Conservation (phyloP, 23 tunicate genomes). For the Styela clava region DNA sequence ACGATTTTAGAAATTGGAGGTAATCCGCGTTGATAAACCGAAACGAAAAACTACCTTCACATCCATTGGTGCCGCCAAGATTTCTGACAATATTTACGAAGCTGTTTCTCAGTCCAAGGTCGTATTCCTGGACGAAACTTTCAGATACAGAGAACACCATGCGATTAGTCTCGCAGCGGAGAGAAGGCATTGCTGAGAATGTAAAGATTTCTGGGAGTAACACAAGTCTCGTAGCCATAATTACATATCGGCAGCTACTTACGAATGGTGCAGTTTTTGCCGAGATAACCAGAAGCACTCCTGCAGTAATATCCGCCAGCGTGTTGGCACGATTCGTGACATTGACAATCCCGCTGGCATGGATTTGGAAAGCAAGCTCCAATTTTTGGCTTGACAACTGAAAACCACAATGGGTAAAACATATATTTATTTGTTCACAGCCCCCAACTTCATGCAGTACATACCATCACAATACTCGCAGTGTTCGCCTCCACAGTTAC, state of each 20-base stretch:
- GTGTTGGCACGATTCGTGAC: constrained; percentile 50
- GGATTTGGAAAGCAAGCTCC: constrained; percentile 28
- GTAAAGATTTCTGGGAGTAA: too few relatives aligned
- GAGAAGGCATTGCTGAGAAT: constrained; percentile 1
- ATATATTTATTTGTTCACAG: too few relatives aligned
- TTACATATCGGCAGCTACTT: too few relatives aligned
- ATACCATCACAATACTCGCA: background rate
- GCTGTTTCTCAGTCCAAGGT: constrained; percentile 1
- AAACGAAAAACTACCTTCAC: background rate
- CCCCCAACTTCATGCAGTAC: too few relatives aligned
- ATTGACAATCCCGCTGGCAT: constrained; percentile 32
- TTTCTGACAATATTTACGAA: background rate
- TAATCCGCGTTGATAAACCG: too few relatives aligned
- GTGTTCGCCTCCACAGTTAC: background rate
- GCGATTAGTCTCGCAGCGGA: constrained; percentile 5
- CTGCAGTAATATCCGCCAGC: constrained; percentile 46
- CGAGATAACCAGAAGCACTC: constrained; percentile 43
- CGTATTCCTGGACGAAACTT: constrained; percentile 23
- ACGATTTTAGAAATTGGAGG: too few relatives aligned
- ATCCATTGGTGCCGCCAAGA: background rate
- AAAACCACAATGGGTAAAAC: background rate
- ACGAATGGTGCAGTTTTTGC: constrained; percentile 56
- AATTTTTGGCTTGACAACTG: background rate
- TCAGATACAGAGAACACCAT: constrained; percentile 15
- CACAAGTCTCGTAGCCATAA: too few relatives aligned